phyloP scores from a whole-genome alignment of 2,888 invertebrate species.

The Heliconius ethilla region DNA sequence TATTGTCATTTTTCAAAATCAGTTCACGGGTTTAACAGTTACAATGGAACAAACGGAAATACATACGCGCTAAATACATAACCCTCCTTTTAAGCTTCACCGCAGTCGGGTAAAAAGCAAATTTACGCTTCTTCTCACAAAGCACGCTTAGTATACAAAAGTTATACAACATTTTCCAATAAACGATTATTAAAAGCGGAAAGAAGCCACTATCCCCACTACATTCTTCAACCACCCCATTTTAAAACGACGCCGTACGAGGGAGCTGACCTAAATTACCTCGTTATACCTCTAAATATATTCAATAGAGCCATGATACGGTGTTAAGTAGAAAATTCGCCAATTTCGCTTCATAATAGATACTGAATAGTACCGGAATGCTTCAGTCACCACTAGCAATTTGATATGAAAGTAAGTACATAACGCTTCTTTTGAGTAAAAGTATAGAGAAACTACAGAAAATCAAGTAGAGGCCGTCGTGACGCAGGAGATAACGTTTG shows the following conservation, averaged over 20 bases:
- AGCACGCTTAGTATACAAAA: background rate
- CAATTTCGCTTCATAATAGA: slow-evolving; percentile 14
- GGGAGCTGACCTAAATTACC: slow-evolving; percentile 14
- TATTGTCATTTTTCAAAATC: too few species aligned
- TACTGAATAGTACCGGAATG: slow-evolving; percentile 11
- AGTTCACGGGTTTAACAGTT: too few species aligned
- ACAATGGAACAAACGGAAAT: too few species aligned
- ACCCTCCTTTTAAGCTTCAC: too few species aligned
- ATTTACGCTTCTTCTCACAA: background rate
- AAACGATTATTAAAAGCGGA: background rate
- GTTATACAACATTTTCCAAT: background rate
- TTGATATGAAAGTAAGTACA: background rate
- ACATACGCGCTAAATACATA: too few species aligned
- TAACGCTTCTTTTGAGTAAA: too few species aligned
- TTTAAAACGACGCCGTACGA: background rate
- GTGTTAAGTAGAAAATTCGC: slow-evolving; percentile 14
- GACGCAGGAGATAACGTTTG: too few species aligned
- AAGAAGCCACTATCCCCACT: background rate
- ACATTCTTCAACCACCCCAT: background rate
- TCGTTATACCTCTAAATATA: slow-evolving; percentile 16
- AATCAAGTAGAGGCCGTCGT: too few species aligned
- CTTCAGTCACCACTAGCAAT: background rate
- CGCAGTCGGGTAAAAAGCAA: background rate
- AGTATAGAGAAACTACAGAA: too few species aligned
- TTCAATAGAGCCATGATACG: slow-evolving; percentile 8